Evolutionary conservation across 1,140 invertebrate genomes (phyloP), one percentile per base, ranked within the genome.

Genomic region (Ceratosolen solmsi): DNA sequence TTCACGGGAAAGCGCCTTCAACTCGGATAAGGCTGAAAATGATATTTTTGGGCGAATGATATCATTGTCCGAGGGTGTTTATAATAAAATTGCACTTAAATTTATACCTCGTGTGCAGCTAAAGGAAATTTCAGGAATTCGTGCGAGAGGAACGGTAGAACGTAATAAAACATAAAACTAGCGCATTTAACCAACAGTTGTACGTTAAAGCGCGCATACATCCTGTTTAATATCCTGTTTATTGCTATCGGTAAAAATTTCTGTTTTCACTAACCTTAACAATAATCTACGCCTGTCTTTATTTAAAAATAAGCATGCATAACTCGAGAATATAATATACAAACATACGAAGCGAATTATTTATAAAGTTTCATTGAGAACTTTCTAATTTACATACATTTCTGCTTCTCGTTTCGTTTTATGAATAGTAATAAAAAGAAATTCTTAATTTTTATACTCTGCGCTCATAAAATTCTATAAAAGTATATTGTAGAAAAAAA

Each of bases 131-230:
- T 30, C n/a, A 33, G 17, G 25, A 27, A 5, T 72, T 71, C 0
- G 38, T 11, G 41, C 17, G 20, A 46, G 41, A 72, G 9, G 22
- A 36, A 41, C 33, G 60, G 27, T 41, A 68, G n/a, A 78, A 41
- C 46, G 13, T 25, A 54, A 78, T 78, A 68, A 54, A 77, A 65
- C 13, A 17, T n/a, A n/a, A n/a, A n/a, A 36, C 65, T 77, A 68
- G 51, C 75, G 22, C 58, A 36, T 58, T 58, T 27, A 36, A 20
- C n/a, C n/a, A n/a, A n/a, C 3, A 71, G 20, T 11, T 72, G 15
- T 30, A 51, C 49, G 49, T 33, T 46, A 46, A 73, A 73, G 49
- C 25, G 22, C 27, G 2, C 49, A 4, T 38, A 65, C 33, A 25
- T 75, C 54, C 22, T 38, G 20, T 27, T 60, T 75, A 22, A 60